A percentile compares a stretch with the other conserved stretches of the same genome.
Evolutionary conservation across 2,888 invertebrate species (phyloP).

Genomic region (Ophion obscuratus): DNA sequence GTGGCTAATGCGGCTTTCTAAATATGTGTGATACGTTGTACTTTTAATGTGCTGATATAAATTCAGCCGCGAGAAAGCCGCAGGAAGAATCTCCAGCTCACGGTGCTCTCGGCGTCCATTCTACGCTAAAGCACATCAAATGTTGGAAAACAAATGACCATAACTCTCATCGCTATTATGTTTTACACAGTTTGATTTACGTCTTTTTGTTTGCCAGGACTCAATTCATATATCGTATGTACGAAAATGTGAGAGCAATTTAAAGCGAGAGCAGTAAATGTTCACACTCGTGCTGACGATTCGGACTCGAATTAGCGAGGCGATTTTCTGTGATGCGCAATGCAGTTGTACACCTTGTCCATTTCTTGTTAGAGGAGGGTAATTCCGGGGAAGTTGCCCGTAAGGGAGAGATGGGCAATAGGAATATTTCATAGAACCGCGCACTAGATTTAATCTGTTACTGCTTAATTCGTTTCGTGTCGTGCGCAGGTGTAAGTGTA

Average conservation of each 20-base stretch:
- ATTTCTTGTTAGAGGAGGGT: too few species aligned
- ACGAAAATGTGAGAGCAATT: not conserved
- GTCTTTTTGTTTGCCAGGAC: not conserved
- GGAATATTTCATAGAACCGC: too few species aligned
- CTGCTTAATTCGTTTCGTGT: too few species aligned
- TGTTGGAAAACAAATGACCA: not conserved
- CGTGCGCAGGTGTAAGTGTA: too few species aligned
- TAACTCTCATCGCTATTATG: conserved; percentile 5
- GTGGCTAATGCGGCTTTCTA: conserved; percentile 69
- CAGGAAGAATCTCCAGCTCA: not conserved
- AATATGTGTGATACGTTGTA: conserved; percentile 69
- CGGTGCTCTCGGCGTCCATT: conserved; percentile 12
- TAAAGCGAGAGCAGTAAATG: not conserved
- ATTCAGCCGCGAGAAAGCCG: conserved; percentile 67
- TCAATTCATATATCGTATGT: not conserved
- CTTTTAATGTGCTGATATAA: conserved; percentile 72
- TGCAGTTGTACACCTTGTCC: too few species aligned
- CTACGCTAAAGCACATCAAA: conserved; percentile 5
- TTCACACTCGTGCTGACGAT: not conserved
- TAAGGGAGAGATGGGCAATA: too few species aligned
- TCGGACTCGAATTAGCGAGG: too few species aligned
- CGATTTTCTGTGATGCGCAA: too few species aligned
- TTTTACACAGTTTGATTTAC: not conserved
- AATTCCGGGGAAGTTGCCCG: too few species aligned
- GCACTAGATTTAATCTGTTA: too few species aligned